These are phyloP conservation scores for Spodoptera littoralis DNA, from an alignment of 2,888 invertebrate species.

Conservation along the genomic window DNA sequence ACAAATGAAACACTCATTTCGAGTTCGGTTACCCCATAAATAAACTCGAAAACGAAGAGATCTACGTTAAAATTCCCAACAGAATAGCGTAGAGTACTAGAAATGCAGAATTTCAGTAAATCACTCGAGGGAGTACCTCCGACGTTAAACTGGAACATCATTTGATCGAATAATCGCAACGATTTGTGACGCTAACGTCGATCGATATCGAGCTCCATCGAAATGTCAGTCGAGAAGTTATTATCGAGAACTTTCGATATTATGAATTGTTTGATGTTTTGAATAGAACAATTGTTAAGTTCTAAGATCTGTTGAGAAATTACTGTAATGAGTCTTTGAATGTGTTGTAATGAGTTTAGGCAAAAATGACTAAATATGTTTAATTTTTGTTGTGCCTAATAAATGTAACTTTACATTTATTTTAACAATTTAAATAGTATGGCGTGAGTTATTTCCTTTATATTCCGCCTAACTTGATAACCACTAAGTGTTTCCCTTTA, in stretches of 20 bases:
- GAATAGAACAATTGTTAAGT: slow-evolving; percentile 11
- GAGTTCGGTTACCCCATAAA: too few relatives aligned
- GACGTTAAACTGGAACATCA: slow-evolving; percentile 48
- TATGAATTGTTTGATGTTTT: slow-evolving; percentile 12
- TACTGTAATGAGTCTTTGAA: too few relatives aligned
- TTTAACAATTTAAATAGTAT: too few relatives aligned
- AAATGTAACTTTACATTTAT: too few relatives aligned
- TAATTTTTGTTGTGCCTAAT: too few relatives aligned
- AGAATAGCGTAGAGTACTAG: slow-evolving; percentile 15
- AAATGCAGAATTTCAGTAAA: slow-evolving; percentile 42
- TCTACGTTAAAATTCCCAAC: slow-evolving; percentile 17
- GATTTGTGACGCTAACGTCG: slow-evolving; percentile 22
- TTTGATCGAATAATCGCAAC: slow-evolving; percentile 47
- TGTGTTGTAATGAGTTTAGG: too few relatives aligned
- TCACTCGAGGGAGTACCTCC: slow-evolving; percentile 32
- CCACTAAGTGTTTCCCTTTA: too few relatives aligned
- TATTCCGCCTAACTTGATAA: too few relatives aligned
- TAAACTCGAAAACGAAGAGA: slow-evolving; percentile 3
- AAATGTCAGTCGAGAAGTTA: slow-evolving; percentile 23
- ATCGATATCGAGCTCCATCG: slow-evolving; percentile 22
- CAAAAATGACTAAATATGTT: too few relatives aligned
- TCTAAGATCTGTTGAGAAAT: too few relatives aligned
- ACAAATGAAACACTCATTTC: too few relatives aligned
- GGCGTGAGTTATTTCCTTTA: too few relatives aligned
- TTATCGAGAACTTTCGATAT: slow-evolving; percentile 20